Percentiles rank a stretch among this genome's conserved stretches.
Evolutionary conservation across 2,113 vertebrate genomes (phyloP).

Genomic region (Odobenus rosmarus): DNA sequence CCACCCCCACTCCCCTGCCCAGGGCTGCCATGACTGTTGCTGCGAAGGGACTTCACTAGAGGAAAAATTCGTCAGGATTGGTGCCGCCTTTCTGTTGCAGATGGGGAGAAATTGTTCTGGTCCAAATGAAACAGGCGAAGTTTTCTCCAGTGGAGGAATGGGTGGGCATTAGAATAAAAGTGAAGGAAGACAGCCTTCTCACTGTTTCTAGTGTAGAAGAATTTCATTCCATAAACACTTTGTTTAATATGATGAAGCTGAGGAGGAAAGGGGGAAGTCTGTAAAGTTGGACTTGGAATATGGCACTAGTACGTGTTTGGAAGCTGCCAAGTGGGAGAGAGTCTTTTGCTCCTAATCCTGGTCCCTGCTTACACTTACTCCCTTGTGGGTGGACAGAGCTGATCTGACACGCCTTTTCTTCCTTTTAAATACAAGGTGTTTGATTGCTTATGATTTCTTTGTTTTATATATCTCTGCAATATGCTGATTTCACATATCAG

Average conservation of each 20-base stretch:
- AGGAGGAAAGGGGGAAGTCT: not conserved
- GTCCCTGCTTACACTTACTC: not conserved
- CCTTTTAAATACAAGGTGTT: conserved; percentile 1
- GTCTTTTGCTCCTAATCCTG: not conserved
- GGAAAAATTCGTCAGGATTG: not conserved
- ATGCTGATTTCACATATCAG: conserved; percentile 43
- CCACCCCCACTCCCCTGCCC: not conserved
- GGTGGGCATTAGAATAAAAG: not conserved
- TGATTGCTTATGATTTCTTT: conserved; percentile 50
- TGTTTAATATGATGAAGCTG: not conserved
- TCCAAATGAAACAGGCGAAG: not conserved
- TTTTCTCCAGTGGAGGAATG: not conserved
- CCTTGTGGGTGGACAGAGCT: not conserved
- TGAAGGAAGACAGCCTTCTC: not conserved
- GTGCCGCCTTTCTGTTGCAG: not conserved
- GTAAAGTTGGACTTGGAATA: not conserved
- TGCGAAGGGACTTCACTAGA: not conserved
- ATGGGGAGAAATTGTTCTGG: conserved; percentile 2
- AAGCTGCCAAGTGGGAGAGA: not conserved
- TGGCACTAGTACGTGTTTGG: not conserved
- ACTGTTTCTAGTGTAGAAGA: not conserved
- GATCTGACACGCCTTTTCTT: not conserved
- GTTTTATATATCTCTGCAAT: conserved; percentile 27
- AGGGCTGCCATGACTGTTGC: not conserved
- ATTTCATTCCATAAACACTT: not conserved